These are phyloP conservation scores for Chaenodraco wilsoni DNA, from an alignment of 2,797 vertebrate genomes.

Conservation along the genomic window DNA sequence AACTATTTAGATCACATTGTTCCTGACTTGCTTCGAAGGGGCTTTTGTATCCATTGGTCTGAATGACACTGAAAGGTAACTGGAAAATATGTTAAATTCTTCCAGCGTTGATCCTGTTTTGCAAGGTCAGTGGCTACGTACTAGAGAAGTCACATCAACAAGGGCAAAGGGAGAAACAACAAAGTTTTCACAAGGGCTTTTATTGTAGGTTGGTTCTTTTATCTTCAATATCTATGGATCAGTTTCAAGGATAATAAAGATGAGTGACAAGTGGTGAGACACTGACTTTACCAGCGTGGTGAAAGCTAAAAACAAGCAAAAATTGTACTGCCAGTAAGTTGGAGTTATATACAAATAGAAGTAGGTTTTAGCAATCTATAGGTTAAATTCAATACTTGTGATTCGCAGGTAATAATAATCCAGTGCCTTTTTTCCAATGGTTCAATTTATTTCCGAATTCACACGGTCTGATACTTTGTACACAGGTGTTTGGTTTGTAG, in stretches of 20 bases:
- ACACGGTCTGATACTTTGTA: not conserved
- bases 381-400: not conserved
- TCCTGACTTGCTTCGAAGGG: no score
- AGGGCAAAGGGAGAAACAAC: not conserved
- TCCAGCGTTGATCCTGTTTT: not conserved
- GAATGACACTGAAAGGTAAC: not conserved
- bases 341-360: no score
- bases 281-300: not conserved
- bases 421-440: not conserved
- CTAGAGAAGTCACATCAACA: not conserved
- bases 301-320: not conserved
- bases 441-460: slow-evolving; percentile 4
- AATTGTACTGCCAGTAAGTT: not conserved
- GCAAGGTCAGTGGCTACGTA: not conserved
- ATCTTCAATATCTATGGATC: slow-evolving; percentile 3
- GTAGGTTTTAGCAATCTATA: not conserved
- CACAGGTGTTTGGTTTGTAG: slow-evolving; percentile 10
- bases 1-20: no score
- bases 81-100: not conserved
- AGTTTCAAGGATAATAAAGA: slow-evolving; percentile 8
- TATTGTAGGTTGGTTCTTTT: slow-evolving; percentile 4
- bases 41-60: not conserved
- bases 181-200: slow-evolving; percentile 8
- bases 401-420: not conserved
- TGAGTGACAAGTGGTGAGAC: slow-evolving; percentile 20